Base-by-base conservation (phyloP, 2,113 vertebrate species). In the Sarotherodon lohbergeri region DNA sequence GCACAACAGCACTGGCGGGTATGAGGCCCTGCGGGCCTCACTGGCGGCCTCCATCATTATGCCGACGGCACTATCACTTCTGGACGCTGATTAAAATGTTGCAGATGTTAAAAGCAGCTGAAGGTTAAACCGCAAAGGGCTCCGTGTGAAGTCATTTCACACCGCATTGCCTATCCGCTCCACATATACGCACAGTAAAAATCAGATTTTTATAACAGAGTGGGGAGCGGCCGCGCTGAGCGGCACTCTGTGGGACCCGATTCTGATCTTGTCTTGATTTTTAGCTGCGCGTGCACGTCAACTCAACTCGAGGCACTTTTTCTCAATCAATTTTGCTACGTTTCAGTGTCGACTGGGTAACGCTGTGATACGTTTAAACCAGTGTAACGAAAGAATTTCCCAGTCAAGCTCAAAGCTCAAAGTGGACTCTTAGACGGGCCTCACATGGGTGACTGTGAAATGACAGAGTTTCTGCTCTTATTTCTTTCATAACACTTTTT, bases 51-150 rank as follows among this genome's bases (percentile, higher is more conserved):
- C 91, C 83, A 88, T 92, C 92, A 91, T 93, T 90, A 94, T 92
- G 93, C 92, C 91, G 81, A 48, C 46, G 79, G 92, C 89, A 43
- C 78, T 85, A 86, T 89, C 90, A 56, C 93, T 91, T 91, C 89
- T 94, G 90, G 87, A 91, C 71, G 68, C 81, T 95, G 93, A 96
- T 95, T 96, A 94, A 96, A 95, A 95, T 91, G 89, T 94, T 89
- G 81, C 84, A 71, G 56, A 93, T 86, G 93, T 94, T 95, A 87
- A 95, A 93, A 92, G 87, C 88, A 94, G 90, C 90, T 94, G 94
- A 96, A 96, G 95, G 95, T 96, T 93, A 94, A 90, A 92, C 91
- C 92, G 88, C 86, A 87, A 90, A 93, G 89, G 93, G 59, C 82
- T 80, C 57, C 5, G 5, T 59, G 86, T 90, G 85, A 91, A 88